Percentiles rank a stretch among this genome's conserved stretches.
These are phyloP conservation scores for Mormyrus hasselquistii DNA, from an alignment of 2,797 vertebrate genomes.

Conservation along the genomic window DNA sequence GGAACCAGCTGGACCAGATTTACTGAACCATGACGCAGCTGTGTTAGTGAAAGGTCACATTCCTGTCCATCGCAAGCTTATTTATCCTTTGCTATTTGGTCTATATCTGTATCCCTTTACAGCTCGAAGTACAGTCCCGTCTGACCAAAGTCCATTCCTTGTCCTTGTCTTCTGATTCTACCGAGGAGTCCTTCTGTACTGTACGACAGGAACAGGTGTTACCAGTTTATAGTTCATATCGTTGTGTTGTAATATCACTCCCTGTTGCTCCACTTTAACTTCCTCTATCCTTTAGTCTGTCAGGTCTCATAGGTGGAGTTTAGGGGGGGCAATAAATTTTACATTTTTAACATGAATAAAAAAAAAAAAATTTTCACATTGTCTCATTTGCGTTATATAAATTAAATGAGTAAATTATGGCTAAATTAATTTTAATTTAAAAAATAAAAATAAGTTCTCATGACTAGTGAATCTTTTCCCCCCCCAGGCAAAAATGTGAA, in stretches of 20 bases:
- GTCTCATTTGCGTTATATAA: no score
- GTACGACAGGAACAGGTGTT: slow-evolving; percentile 74
- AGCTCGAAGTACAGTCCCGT: slow-evolving; percentile 65
- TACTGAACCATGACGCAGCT: not conserved
- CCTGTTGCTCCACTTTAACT: not conserved
- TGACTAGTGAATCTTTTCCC: no score
- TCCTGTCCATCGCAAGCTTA: not conserved
- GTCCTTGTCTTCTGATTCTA: slow-evolving; percentile 78
- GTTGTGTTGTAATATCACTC: not conserved
- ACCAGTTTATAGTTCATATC: not conserved
- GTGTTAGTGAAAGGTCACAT: not conserved
- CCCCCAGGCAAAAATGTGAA: no score
- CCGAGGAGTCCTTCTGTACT: slow-evolving; percentile 77
- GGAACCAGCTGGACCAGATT: not conserved
- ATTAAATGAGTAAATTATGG: no score
- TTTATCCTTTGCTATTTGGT: not conserved
- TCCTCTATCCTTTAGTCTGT: not conserved
- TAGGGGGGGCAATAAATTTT: no score
- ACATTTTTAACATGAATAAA: no score
- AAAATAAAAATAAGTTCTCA: no score
- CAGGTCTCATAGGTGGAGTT: not conserved
- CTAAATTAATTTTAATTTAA: no score
- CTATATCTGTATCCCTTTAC: slow-evolving; percentile 19
- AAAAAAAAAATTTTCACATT: no score
- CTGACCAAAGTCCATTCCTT: slow-evolving; percentile 79